Percentiles rank a stretch among this genome's conserved stretches.
Conservation (phyloP, 2,113 vertebrate species). For the pig (Sus scrofa) region DNA sequence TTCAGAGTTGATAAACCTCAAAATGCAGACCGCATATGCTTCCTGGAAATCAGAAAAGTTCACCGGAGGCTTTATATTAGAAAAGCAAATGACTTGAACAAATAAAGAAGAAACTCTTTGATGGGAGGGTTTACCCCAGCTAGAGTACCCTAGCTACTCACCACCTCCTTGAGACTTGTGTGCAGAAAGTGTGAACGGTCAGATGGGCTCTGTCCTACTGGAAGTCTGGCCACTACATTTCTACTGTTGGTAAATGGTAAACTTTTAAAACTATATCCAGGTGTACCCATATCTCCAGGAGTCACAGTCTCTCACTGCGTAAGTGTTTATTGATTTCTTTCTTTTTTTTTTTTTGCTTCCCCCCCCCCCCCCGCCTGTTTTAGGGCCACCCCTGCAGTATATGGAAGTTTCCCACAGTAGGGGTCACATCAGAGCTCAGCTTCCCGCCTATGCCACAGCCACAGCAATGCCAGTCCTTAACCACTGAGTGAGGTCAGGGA, state of each 20-base stretch:
- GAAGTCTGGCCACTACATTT: background rate
- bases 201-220: background rate
- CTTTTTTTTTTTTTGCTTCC: too few species aligned
- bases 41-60: conserved; percentile 15
- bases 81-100: background rate
- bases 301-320: background rate
- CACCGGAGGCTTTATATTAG: background rate
- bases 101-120: background rate
- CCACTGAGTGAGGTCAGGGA: too few species aligned
- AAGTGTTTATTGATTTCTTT: background rate
- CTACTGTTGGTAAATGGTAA: background rate
- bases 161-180: background rate
- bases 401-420: too few species aligned
- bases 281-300: background rate
- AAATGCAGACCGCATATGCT: background rate
- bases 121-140: background rate
- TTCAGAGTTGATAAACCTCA: background rate
- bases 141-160: background rate
- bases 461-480: too few species aligned
- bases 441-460: too few species aligned
- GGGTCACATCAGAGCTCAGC: too few species aligned
- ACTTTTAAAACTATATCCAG: background rate
- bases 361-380: too few species aligned
- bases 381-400: too few species aligned
- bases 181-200: background rate